These are phyloP conservation scores for Leptobrachium leishanense DNA, from an alignment of 2,113 vertebrate genomes.

Conservation along the genomic window DNA sequence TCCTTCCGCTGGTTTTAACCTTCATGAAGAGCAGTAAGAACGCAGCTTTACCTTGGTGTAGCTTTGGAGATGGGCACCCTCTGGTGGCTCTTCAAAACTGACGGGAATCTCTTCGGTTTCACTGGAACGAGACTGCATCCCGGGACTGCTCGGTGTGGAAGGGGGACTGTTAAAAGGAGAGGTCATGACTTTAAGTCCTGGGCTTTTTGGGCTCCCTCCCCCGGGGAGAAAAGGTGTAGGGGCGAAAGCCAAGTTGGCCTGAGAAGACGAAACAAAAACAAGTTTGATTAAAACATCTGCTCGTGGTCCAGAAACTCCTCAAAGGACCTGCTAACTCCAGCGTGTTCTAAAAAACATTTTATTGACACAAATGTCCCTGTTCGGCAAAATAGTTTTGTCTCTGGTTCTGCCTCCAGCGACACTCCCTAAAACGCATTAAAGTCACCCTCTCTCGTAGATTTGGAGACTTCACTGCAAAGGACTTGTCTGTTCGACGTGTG, in stretches of 20 bases:
- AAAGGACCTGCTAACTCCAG: no score
- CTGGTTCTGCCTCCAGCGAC: no score
- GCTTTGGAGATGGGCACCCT: slow-evolving; percentile 68
- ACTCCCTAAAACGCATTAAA: no score
- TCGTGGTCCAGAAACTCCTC: no score
- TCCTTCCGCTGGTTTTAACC: no score
- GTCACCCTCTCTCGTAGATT: no score
- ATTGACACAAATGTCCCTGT: no score
- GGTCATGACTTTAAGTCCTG: slow-evolving; percentile 64
- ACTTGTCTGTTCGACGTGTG: no score
- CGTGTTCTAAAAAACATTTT: no score
- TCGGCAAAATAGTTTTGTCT: no score
- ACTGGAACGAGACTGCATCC: slow-evolving; percentile 48
- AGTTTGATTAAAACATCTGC: background rate
- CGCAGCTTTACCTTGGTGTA: slow-evolving; percentile 69
- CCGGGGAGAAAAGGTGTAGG: slow-evolving; percentile 69
- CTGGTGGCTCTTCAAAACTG: slow-evolving; percentile 73
- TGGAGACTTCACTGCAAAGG: no score
- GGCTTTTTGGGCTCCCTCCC: slow-evolving; percentile 72
- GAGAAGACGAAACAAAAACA: slow-evolving; percentile 44
- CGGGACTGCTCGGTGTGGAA: slow-evolving; percentile 69
- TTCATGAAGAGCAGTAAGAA: background rate
- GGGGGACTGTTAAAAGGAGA: slow-evolving; percentile 71
- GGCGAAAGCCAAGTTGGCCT: slow-evolving; percentile 73
- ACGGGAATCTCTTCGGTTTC: slow-evolving; percentile 57